Percentiles rank a stretch among this genome's conserved stretches.
Conservation (phyloP, 1,140 invertebrate species). For the Oncopodura yosiiana region DNA sequence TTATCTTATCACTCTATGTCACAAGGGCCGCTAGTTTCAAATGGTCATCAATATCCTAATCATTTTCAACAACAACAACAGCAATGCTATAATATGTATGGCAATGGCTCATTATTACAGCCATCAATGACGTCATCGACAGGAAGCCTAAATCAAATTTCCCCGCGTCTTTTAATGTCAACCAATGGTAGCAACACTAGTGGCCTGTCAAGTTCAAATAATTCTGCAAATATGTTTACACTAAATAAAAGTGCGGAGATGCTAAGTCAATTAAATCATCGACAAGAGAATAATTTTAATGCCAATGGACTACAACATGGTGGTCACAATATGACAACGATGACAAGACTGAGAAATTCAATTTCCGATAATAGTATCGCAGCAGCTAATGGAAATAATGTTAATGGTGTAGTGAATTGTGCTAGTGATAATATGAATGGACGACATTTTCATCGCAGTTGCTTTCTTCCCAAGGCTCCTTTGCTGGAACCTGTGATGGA, state of each 20-base stretch:
- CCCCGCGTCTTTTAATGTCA: no score
- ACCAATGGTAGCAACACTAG: no score
- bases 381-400: not conserved
- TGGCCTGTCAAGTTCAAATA: no score
- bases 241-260: not conserved
- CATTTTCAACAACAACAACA: no score
- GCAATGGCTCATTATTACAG: no score
- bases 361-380: slow-evolving; percentile 32
- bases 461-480: slow-evolving; percentile 27
- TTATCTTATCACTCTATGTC: no score
- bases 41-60: no score
- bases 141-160: no score
- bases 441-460: slow-evolving; percentile 32
- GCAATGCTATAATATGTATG: no score
- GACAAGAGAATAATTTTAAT: not conserved
- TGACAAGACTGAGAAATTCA: slow-evolving; percentile 22
- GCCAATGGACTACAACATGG: not conserved
- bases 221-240: no score
- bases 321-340: not conserved
- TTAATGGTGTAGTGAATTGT: not conserved
- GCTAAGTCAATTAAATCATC: not conserved
- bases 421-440: slow-evolving; percentile 7
- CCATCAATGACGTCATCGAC: no score
- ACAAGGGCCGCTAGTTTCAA: no score
- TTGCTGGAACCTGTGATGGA: slow-evolving; percentile 27